Conservation (phyloP, 2,888 invertebrate genomes). For the Chydorus sphaericus region DNA sequence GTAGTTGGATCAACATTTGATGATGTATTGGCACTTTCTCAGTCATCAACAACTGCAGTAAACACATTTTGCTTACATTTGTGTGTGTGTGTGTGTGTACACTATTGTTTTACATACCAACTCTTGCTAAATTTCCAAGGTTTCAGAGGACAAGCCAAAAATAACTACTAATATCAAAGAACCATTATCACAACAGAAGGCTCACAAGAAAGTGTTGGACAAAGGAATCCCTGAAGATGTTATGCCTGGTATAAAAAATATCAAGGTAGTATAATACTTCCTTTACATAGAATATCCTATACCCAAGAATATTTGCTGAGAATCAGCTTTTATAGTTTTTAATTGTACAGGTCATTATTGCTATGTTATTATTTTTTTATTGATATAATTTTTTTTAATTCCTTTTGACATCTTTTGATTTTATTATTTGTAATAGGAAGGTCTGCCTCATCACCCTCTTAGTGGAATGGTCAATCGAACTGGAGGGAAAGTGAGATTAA, state of each 20-base stretch:
- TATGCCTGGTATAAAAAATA: slow-evolving; percentile 68
- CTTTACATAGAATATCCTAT: too few relatives aligned
- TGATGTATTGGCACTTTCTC: slow-evolving; percentile 67
- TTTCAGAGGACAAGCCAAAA: slow-evolving; percentile 41
- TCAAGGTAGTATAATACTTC: slow-evolving; percentile 49
- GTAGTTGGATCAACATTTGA: slow-evolving; percentile 77
- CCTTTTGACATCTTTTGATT: neutral
- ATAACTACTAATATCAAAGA: slow-evolving; percentile 43
- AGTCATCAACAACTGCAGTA: slow-evolving; percentile 44
- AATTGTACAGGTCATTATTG: too few relatives aligned
- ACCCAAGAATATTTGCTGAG: too few relatives aligned
- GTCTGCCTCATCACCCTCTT: slow-evolving; percentile 17
- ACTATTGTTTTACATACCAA: too few relatives aligned
- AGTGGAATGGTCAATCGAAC: slow-evolving; percentile 76
- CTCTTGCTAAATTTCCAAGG: too few relatives aligned
- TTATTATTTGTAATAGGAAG: slow-evolving; percentile 3
- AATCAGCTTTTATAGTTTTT: too few relatives aligned
- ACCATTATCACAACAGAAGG: slow-evolving; percentile 56
- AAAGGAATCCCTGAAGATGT: slow-evolving; percentile 81
- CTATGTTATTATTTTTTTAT: too few relatives aligned
- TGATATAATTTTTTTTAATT: neutral
- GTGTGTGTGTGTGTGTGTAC: neutral
- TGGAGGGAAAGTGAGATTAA: slow-evolving; percentile 75
- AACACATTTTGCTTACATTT: too few relatives aligned
- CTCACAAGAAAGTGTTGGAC: slow-evolving; percentile 72